Evolutionary conservation across 1,140 invertebrate species (phyloP), one percentile per base, ranked within the genome.

Genomic region (Diachasmimorpha longicaudata): DNA sequence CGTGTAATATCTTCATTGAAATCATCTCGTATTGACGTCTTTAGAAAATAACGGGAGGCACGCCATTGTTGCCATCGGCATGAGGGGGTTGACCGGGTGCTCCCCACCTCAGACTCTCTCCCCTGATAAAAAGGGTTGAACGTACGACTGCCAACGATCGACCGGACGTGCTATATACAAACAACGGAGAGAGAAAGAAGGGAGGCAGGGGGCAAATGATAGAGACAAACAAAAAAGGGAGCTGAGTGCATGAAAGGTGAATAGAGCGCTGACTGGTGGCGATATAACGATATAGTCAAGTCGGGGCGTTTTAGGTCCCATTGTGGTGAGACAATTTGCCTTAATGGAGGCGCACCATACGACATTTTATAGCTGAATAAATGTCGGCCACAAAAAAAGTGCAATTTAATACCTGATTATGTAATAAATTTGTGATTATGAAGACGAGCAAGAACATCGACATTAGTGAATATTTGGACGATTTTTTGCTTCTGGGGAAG

Each of bases 81-180:
- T 58, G 39, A 25, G 31, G 23, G 23, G 74, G 74, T 66, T 76
- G 74, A 46, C 69, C 69, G 37, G 23, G 58, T 63, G 19, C 23
- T 19, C 58, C 58, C 58, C 21, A 21, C 31, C 36, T 25, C 14
- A 13, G 16, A 21, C 16, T 31, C 11, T 36, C 71, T 42, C 71
- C 58, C 58, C 23, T 48, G 74, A 75, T 75, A 70, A 75, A 75
- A 75, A 75, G 74, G 74, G 74, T 75, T 75, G 74, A 75, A 58
- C 68, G 73, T 70, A 69, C 79, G 79, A 71, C 8, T 42, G 58
- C 58, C 58, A 25, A 77, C 74, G 46, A 75, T 75, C 37, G 74
- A 75, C 74, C 74, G 66, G 44, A 70, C 46, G 74, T 58, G 68
- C 31, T 46, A 48, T 37, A 14, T 44, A 75, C 74, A 75, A 75